Base-by-base conservation (phyloP, 2,113 vertebrate species). In the Aldabrachelys gigantea region DNA sequence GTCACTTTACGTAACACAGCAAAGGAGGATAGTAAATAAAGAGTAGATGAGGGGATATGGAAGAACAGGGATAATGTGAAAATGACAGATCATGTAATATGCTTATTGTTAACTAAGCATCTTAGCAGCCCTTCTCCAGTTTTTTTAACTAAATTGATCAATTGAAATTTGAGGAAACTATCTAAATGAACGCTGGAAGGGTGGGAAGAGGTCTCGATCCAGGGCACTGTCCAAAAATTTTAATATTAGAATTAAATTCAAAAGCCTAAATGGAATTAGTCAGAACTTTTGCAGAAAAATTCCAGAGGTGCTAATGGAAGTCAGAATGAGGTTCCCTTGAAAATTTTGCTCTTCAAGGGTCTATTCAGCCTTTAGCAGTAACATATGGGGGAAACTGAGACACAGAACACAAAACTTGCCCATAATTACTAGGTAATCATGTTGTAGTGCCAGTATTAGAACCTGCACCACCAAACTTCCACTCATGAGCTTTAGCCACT, bases 1-100 rank as follows among this genome's bases (percentile, higher is more conserved):
- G 38, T 50, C 1, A 0, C 82, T 92, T 82, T 81, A 86, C 72
- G n/a, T 31, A 93, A 52, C 72, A 41, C 72, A 87, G 13, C 88
- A 72, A 52, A 62, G 49, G 49, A 29, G 79, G 82, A 80, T 53
- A 21, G 31, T 22, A 72, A 95, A 78, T 78, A 78, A 47, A 78
- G 44, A 47, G 78, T n/a, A 4, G 54, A 38, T 83, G 21, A 38
- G 2, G 1, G 82, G 84, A 38, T 90, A 76, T 59, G 54, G 92
- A 78, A 92, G 85, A 87, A 82, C 80, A 83, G 85, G 53, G 72
- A 81, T 6, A 84, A 87, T 44, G 31, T 79, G 85, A 92, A 95
- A 95, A 90, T 92, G 85, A 80, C 89, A 93, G 83, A 89, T 49
- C 47, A 3, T 85, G 89, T 47, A 95, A 95, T 72, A 92, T 85